Conservation (phyloP, 2,113 vertebrate species). For the Sapayoa aenigma region DNA sequence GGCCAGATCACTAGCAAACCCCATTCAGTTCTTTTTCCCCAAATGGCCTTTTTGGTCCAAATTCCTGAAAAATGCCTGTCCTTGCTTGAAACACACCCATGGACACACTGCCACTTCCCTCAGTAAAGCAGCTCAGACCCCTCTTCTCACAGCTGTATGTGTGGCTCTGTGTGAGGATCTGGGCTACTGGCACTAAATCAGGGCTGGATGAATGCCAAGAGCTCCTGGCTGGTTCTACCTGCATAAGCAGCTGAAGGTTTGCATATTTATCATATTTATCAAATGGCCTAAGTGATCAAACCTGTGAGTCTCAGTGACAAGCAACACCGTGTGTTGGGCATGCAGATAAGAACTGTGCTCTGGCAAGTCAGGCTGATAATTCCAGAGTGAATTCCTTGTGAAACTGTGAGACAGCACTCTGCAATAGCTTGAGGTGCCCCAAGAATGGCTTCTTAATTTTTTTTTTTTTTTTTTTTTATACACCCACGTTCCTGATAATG, state of each 20-base stretch:
- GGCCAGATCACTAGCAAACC: conserved; percentile 45
- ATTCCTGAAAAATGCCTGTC: not conserved
- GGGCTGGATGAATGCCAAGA: not conserved
- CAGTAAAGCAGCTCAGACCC: not conserved
- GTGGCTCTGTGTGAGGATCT: not conserved
- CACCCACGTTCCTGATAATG: not conserved
- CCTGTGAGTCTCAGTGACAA: not conserved
- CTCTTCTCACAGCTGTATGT: fast-evolving
- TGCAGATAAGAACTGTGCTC: not conserved
- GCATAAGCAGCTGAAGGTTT: not conserved
- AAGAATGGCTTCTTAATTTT: not conserved
- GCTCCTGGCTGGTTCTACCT: not conserved
- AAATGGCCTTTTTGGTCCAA: not conserved
- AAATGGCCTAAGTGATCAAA: not conserved
- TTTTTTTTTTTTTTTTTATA: not conserved
- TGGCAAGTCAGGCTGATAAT: not conserved
- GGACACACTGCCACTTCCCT: not conserved
- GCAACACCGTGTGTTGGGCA: not conserved
- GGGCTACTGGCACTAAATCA: not conserved
- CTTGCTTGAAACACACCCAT: not conserved
- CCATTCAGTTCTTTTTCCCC: not conserved
- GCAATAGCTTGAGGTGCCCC: not conserved
- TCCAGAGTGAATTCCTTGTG: not conserved
- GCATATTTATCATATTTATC: not conserved
- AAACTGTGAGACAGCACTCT: not conserved